Conservation (phyloP, 1,140 invertebrate species). For the Oryctes rhinoceros region DNA sequence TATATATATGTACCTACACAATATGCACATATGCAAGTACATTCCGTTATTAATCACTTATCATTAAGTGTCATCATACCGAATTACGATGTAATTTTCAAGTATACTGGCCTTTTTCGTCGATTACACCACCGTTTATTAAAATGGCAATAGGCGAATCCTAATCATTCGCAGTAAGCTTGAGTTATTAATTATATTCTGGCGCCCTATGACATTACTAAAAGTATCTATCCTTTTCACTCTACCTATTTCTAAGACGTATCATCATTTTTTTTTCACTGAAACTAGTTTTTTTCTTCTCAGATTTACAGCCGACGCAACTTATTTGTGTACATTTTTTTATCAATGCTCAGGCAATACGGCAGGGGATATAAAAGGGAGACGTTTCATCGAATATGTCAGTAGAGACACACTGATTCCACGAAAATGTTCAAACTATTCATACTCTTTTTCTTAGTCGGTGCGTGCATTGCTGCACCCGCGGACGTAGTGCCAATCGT, state of each 20-base stretch:
- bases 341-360: neutral
- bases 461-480: slow-evolving; percentile 22
- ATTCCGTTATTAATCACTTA: no score
- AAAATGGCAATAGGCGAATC: no score
- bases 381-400: neutral
- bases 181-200: neutral
- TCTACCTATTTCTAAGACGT: neutral
- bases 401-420: neutral
- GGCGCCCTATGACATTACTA: slow-evolving; percentile 8
- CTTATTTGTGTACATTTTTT: slow-evolving; percentile 8
- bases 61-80: neutral
- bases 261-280: neutral
- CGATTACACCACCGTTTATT: no score
- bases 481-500: slow-evolving; percentile 61
- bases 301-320: neutral
- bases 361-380: slow-evolving; percentile 32
- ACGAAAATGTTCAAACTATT: slow-evolving; percentile 19
- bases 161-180: neutral
- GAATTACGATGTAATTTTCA: neutral
- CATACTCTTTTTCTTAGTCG: neutral
- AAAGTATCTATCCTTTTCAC: neutral
- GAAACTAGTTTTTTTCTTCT: slow-evolving; percentile 19
- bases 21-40: no score
- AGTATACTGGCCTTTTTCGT: neutral
- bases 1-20: no score